Percentiles rank a stretch among this genome's conserved stretches.
Evolutionary conservation across 2,888 invertebrate genomes (phyloP).

Genomic region (Geotrupes spiniger): DNA sequence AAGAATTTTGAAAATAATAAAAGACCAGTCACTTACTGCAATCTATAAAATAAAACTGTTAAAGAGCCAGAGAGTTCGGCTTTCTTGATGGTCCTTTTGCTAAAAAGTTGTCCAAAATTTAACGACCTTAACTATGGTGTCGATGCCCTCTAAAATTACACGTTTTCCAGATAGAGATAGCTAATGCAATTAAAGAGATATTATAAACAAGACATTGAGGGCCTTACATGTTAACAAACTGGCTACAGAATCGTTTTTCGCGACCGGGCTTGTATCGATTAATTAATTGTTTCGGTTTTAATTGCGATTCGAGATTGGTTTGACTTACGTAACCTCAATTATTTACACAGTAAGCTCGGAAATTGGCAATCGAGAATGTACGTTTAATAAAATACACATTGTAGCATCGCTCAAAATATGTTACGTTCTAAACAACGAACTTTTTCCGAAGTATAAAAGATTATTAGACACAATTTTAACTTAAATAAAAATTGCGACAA

Average conservation of each 20-base stretch:
- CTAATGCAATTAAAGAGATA: conserved; percentile 25
- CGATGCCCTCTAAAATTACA: conserved; percentile 27
- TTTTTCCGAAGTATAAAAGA: too few relatives aligned
- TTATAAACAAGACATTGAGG: conserved; percentile 22
- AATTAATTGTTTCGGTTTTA: too few relatives aligned
- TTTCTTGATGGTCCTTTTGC: conserved; percentile 35
- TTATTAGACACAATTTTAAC: too few relatives aligned
- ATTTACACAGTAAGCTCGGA: too few relatives aligned
- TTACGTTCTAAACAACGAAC: too few relatives aligned
- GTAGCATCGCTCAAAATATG: too few relatives aligned
- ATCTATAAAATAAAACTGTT: conserved; percentile 20
- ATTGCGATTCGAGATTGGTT: too few relatives aligned
- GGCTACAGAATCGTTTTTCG: not conserved
- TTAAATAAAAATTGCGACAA: too few relatives aligned
- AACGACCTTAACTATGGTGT: conserved; percentile 37
- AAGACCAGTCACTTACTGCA: conserved; percentile 14
- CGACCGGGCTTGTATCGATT: too few relatives aligned
- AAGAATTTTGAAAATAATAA: conserved; percentile 24
- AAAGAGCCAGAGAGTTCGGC: conserved; percentile 11
- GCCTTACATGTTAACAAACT: conserved; percentile 5
- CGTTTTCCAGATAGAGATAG: conserved; percentile 23
- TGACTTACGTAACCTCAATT: too few relatives aligned
- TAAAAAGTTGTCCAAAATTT: conserved; percentile 44
- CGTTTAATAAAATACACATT: too few relatives aligned
- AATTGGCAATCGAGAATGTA: too few relatives aligned